A percentile compares a stretch with the other conserved stretches of the same genome.
These are phyloP conservation scores for Otis tarda DNA, from an alignment of 2,113 vertebrate genomes.

Conservation along the genomic window DNA sequence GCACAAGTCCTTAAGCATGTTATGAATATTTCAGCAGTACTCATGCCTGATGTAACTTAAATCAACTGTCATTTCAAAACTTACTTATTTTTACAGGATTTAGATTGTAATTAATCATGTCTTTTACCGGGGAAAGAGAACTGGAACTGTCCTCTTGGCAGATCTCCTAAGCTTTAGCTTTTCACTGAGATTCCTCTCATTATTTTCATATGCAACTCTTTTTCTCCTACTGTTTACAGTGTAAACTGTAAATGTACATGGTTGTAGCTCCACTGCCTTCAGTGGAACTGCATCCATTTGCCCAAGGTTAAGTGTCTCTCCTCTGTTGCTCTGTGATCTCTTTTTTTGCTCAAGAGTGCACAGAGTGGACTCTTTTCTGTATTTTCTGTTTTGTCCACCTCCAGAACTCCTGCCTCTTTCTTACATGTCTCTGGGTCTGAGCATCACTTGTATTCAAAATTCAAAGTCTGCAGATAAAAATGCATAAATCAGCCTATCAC, in stretches of 20 bases:
- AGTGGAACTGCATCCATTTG: neutral
- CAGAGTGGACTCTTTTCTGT: neutral
- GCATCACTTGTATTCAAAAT: neutral
- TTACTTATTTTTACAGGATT: neutral
- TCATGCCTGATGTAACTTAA: neutral
- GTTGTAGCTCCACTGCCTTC: neutral
- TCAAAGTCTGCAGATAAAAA: neutral
- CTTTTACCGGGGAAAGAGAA: neutral
- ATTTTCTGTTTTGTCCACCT: neutral
- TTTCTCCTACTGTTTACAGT: neutral
- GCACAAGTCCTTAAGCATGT: neutral
- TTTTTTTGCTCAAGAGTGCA: neutral
- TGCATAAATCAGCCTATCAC: neutral
- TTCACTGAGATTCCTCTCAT: neutral
- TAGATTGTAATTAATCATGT: neutral
- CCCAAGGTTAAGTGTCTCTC: neutral
- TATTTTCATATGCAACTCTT: neutral
- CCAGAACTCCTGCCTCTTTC: neutral
- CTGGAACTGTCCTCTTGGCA: neutral
- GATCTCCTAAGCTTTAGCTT: neutral
- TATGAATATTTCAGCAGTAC: neutral
- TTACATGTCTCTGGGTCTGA: neutral
- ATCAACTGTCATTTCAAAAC: neutral
- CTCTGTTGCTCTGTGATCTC: accelerated
- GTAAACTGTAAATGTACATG: neutral